Percentiles rank a stretch among this genome's conserved stretches.
Evolutionary conservation across 1,140 invertebrate species (phyloP).

Genomic region (Aphelenchoides besseyi): DNA sequence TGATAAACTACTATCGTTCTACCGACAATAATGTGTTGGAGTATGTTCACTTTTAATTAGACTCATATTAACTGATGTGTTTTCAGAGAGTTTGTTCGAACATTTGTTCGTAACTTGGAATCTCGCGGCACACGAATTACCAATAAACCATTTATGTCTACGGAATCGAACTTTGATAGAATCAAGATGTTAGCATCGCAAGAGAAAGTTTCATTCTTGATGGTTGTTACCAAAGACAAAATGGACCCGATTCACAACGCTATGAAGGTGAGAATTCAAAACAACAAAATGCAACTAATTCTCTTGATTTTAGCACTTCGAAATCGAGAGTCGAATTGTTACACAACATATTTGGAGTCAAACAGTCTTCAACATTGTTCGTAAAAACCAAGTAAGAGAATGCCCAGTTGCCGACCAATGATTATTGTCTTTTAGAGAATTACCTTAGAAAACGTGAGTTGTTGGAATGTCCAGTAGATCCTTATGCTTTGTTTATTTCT

Average conservation of each 20-base stretch:
- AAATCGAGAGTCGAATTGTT: not conserved
- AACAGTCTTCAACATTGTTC: not conserved
- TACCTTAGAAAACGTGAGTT: not conserved
- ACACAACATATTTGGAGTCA: not conserved
- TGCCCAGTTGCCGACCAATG: not conserved
- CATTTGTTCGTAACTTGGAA: not conserved
- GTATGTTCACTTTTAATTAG: not conserved
- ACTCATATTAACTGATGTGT: not conserved
- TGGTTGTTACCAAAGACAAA: slow-evolving; percentile 7
- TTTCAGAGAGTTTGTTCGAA: not conserved
- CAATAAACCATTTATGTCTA: not conserved
- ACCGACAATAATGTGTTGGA: not conserved
- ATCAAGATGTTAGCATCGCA: not conserved
- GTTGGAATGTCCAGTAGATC: no score
- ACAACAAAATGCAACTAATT: not conserved
- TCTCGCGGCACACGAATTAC: not conserved
- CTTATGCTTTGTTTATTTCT: no score
- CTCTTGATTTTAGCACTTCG: not conserved
- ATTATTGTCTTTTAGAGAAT: not conserved
- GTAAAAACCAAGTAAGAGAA: not conserved
- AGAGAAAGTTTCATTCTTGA: not conserved
- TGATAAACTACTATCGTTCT: not conserved
- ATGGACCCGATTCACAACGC: slow-evolving; percentile 11
- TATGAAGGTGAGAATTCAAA: slow-evolving; percentile 4
- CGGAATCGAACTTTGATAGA: not conserved